Base-by-base conservation (phyloP, 2,113 vertebrate genomes). In the Perca schrenkii region DNA sequence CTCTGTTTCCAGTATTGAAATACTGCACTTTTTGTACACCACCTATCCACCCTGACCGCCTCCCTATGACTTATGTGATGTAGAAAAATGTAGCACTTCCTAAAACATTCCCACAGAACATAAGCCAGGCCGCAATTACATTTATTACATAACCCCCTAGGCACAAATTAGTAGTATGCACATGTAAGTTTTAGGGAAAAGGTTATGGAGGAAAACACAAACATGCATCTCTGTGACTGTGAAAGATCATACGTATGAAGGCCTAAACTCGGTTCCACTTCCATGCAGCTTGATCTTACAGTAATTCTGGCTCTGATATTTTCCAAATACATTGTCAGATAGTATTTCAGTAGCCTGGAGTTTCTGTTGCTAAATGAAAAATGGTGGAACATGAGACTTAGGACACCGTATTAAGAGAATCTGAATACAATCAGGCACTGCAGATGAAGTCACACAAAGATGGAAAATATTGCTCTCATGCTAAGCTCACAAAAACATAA, bases 311-410 rank as follows among this genome's bases (percentile, higher is more conserved):
- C 56, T 63, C 17, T 62, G 11, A 67, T 61, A 22, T 69, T 62
- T 68, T 67, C 31, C 49, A 54, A 31, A 53, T 17, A 40, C 6
- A 4, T 25, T 62, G 34, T 34, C 49, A n/a, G 36, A 62, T 62
- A 19, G 67, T 49, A 19, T 64, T 57, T 16, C 40, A 47, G 28
- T 49, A 19, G 57, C 36, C 15, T 28, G 36, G 49, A 62, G 15
- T 36, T 63, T 50, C 50, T 63, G 22, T 16, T 56, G 16, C 47
- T 58, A 17, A 43, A 49, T 68, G 58, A 80, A 71, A 46, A 75
- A 71, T 52, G 58, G 2, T 6, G 13, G 22, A 53, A 34, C 22
- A 34, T 16, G 4, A 76, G 57, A 22, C 17, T 4, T 1, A 4
- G 57, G 50, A 36, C 70, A 52, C n/a, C 4, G 11, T 22, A 46